phyloP scores from a whole-genome alignment of 2,888 invertebrate genomes.

The Oithona nana region DNA sequence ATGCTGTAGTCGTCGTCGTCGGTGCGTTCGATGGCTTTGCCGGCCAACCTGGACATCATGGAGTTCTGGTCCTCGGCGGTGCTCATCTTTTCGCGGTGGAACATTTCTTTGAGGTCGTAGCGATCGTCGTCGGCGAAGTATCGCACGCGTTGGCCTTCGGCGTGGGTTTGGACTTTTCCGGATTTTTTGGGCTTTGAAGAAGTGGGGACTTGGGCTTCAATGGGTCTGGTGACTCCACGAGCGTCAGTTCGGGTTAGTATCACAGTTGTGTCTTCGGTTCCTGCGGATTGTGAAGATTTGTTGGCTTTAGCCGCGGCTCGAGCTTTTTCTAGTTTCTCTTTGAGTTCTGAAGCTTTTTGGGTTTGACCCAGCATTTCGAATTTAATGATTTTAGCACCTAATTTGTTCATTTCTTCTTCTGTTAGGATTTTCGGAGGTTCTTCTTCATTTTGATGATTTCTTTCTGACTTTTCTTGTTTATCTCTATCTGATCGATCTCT shows the following conservation, averaged over 20 bases:
- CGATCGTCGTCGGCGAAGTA: conserved; percentile 82
- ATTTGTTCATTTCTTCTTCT: conserved; percentile 67
- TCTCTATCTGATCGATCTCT: background rate
- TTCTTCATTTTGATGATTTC: background rate
- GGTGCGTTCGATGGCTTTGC: conserved; percentile 30
- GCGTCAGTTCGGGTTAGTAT: conserved; percentile 44
- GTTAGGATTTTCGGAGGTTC: conserved; percentile 33
- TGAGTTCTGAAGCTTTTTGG: conserved; percentile 24
- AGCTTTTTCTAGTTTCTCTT: conserved; percentile 21
- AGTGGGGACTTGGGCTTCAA: conserved; percentile 18
- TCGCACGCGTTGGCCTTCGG: conserved; percentile 47
- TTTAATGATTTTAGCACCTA: conserved; percentile 75
- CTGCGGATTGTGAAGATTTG: conserved; percentile 15
- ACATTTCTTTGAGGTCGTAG: conserved; percentile 61
- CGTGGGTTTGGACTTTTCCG: conserved; percentile 42
- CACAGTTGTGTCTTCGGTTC: conserved; percentile 32
- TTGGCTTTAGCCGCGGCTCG: conserved; percentile 21
- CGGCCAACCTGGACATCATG: conserved; percentile 52
- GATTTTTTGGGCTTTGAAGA: conserved; percentile 23
- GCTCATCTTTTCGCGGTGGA: conserved; percentile 49
- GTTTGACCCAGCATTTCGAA: conserved; percentile 79
- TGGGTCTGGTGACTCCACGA: conserved; percentile 19
- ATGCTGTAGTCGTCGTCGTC: conserved; percentile 37
- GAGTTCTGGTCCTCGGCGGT: conserved; percentile 59
- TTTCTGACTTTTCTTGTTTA: background rate